Percentiles rank a stretch among this genome's conserved stretches.
Evolutionary conservation across 1,140 invertebrate genomes (phyloP).

Genomic region (Rhopalosiphum maidis): DNA sequence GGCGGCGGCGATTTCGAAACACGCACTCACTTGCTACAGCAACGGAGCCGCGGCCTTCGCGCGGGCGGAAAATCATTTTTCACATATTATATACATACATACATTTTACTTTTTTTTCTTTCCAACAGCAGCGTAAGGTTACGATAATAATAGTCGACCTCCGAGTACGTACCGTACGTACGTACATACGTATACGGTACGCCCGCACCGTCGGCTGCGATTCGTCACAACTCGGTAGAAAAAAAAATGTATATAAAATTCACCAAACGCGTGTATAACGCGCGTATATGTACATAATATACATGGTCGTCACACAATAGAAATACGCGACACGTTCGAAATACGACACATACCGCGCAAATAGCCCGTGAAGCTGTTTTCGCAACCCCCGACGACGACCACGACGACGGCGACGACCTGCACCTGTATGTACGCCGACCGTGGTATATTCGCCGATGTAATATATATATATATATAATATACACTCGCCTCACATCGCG

Average conservation of each 20-base stretch:
- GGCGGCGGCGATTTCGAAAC: not conserved
- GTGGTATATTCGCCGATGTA: not conserved
- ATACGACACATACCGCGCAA: slow-evolving; percentile 35
- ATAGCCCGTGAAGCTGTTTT: slow-evolving; percentile 56
- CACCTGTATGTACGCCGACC: slow-evolving; percentile 9
- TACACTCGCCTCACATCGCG: not conserved
- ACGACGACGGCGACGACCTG: not conserved
- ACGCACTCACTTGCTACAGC: not conserved
- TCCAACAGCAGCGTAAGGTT: slow-evolving; percentile 38
- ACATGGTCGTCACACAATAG: not conserved
- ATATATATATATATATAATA: not conserved
- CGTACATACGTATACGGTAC: not conserved
- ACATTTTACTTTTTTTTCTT: slow-evolving; percentile 26
- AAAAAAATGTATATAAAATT: slow-evolving; percentile 36
- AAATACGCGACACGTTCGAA: slow-evolving; percentile 34
- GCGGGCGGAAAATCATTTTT: slow-evolving; percentile 55
- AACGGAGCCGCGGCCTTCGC: slow-evolving; percentile 19
- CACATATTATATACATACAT: slow-evolving; percentile 24
- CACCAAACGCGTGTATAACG: slow-evolving; percentile 13
- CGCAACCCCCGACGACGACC: slow-evolving; percentile 43
- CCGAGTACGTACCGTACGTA: not conserved
- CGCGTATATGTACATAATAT: not conserved
- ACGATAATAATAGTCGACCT: slow-evolving; percentile 47
- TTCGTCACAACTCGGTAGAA: slow-evolving; percentile 40
- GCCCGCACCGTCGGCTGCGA: not conserved